Conservation (phyloP, 2,797 vertebrate genomes). For the Poeciliopsis turneri region DNA sequence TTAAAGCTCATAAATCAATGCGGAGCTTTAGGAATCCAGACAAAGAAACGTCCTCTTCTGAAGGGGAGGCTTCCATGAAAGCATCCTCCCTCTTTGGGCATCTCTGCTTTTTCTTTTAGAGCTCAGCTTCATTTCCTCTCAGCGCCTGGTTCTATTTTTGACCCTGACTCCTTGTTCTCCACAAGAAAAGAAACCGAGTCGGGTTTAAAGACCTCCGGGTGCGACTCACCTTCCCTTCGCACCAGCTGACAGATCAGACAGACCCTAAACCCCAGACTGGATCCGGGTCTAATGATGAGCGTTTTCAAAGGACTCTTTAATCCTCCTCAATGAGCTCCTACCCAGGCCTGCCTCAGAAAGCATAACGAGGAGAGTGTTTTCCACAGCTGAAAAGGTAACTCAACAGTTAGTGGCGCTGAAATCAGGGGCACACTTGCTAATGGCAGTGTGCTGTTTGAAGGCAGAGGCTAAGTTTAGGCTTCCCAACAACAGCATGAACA, state of each 20-base stretch:
- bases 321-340: conserved; percentile 59
- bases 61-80: conserved; percentile 10
- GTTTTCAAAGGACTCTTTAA: conserved; percentile 41
- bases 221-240: conserved; percentile 24
- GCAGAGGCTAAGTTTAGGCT: conserved; percentile 9
- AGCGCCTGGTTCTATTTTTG: background rate
- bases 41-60: conserved; percentile 34
- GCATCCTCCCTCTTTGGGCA: background rate
- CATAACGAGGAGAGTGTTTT: conserved; percentile 74
- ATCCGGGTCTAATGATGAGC: background rate
- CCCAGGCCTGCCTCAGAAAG: conserved; percentile 37
- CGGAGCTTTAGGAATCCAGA: background rate
- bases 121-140: conserved; percentile 9
- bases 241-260: background rate
- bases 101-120: conserved; percentile 1
- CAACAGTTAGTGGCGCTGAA: conserved; percentile 30
- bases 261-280: background rate
- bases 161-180: conserved; percentile 8
- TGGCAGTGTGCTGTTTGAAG: conserved; percentile 55
- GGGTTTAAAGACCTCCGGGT: conserved; percentile 27
- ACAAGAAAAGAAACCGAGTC: background rate
- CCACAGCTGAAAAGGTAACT: conserved; percentile 51
- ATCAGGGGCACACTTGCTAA: conserved; percentile 47
- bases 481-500: conserved; percentile 1
- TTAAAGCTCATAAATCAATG: conserved; percentile 18